Evolutionary conservation across 2,888 invertebrate species (phyloP), one percentile per base, ranked within the genome.

Genomic region (Hemistola chrysoprasaria): DNA sequence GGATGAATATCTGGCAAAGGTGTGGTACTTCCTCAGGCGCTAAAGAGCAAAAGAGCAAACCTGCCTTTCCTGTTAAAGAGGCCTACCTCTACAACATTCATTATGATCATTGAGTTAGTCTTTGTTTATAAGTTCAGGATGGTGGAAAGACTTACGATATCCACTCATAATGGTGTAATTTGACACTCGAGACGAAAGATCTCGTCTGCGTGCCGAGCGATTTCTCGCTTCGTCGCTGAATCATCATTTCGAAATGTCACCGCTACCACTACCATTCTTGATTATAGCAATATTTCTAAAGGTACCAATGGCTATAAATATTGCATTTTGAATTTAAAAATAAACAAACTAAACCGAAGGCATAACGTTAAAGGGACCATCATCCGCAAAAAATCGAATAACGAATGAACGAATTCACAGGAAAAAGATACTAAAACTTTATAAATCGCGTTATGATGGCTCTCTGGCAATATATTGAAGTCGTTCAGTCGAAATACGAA

Each of bases 381-480:
- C 11, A 22, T 22, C 20, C 26, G n/a, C 38, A 44, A 44, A 31
- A 43, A 44, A 24, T 22, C 22, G 33, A 43, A 43, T 38, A 43
- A 38, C 16, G 26, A 29, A 16, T 23, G 28, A 37, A 8, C 8
- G 23, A 25, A 11, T 35, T 31, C 34, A 8, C 29, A 35, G 30
- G 33, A 42, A 49, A 49, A 45, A 44, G 39, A 43, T 34, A 35
- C 47, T 52, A 40, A 50, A 54, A 53, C 42, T 42, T 46, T 42
- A 44, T 50, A 55, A 55, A 55, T 55, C 41, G 44, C 44, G 40
- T 47, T 52, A 55, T 52, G 50, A 55, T 52, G 40, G 47, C 48
- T 47, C 46, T 40, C 41, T 44, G 35, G 35, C 46, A 46, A 50
- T 50, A 52, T 55, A 55, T 52, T 46, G 50, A 32, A 46, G 47